These are phyloP conservation scores for Sebastes wilsoni DNA, from an alignment of 2,797 vertebrate genomes.

Conservation along the genomic window DNA sequence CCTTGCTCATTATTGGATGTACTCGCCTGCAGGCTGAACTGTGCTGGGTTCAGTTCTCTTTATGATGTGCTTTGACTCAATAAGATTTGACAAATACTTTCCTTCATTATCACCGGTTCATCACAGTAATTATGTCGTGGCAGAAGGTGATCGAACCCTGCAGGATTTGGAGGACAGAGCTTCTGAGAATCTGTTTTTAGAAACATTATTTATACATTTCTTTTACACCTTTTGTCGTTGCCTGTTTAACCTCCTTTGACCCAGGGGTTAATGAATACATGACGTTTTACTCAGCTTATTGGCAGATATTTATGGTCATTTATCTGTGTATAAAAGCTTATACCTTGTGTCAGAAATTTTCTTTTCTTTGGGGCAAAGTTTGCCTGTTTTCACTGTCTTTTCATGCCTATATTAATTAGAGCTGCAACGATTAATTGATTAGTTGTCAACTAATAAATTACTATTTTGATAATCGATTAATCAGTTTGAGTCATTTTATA, in stretches of 20 bases:
- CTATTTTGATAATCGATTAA: too few relatives aligned
- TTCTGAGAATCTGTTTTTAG: neutral
- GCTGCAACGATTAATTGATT: too few relatives aligned
- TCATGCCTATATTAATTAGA: too few relatives aligned
- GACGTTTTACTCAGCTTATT: neutral
- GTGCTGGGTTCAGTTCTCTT: constrained; percentile 72
- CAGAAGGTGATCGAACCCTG: constrained; percentile 8
- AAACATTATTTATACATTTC: neutral
- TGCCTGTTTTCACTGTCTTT: neutral
- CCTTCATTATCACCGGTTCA: constrained; percentile 43
- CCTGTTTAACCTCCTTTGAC: constrained; percentile 1
- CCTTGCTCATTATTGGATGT: constrained; percentile 83
- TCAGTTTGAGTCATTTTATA: too few relatives aligned
- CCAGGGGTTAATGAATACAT: neutral
- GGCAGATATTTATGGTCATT: neutral
- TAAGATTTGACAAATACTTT: constrained; percentile 59
- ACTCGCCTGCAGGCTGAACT: constrained; percentile 85
- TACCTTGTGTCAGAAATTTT: neutral
- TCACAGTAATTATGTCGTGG: constrained; percentile 23
- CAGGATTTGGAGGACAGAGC: neutral
- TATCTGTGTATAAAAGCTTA: neutral
- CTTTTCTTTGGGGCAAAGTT: neutral
- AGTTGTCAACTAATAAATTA: too few relatives aligned
- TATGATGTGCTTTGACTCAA: constrained; percentile 52
- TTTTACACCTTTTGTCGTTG: neutral